These are phyloP conservation scores for Sarotherodon lohbergeri DNA, from an alignment of 2,113 vertebrate species.

Conservation along the genomic window DNA sequence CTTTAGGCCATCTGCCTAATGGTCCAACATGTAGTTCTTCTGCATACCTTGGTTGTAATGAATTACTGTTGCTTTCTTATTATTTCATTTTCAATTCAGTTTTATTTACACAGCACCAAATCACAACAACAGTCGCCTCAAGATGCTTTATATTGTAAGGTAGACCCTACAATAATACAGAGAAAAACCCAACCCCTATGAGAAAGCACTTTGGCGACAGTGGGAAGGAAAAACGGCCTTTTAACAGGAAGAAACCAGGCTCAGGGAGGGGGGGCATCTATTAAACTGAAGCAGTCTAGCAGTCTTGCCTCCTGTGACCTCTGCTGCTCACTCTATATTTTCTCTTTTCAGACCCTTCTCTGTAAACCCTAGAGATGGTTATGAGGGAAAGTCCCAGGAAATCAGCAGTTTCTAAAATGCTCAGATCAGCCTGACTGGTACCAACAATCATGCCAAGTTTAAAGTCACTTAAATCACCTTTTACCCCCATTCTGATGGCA, in stretches of 20 bases:
- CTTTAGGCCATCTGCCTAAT: background rate
- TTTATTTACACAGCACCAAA: background rate
- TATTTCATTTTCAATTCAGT: background rate
- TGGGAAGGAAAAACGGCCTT: background rate
- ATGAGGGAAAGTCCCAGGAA: background rate
- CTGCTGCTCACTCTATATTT: background rate
- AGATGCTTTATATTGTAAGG: background rate
- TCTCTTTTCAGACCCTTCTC: background rate
- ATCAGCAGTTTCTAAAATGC: background rate
- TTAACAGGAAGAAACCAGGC: background rate
- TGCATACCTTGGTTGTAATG: background rate
- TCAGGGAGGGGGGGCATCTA: background rate
- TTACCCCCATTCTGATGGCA: background rate
- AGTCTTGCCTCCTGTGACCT: background rate
- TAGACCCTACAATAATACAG: background rate
- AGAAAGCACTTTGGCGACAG: background rate
- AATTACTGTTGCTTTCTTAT: background rate
- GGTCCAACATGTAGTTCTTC: background rate
- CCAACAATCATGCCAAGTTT: background rate
- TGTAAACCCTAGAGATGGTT: background rate
- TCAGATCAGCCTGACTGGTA: background rate
- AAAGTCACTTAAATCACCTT: background rate
- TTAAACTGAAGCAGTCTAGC: background rate
- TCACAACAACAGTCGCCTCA: background rate
- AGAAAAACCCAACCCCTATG: rapidly evolving